Conservation (phyloP, 2,888 invertebrate species). For the Drosophila niveifrons region DNA sequence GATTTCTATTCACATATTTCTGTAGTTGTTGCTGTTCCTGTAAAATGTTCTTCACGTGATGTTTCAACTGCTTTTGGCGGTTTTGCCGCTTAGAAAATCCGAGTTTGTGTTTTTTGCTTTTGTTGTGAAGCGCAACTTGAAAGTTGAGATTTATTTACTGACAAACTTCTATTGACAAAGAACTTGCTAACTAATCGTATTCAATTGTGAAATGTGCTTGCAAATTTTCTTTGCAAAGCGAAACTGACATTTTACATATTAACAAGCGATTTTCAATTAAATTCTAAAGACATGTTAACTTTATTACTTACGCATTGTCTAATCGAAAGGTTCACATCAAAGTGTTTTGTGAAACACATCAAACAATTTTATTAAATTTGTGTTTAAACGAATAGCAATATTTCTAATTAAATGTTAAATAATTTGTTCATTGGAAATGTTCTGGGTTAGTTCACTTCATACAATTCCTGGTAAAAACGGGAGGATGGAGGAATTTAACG, state of each 20-base stretch:
- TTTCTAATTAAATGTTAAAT: slow-evolving; percentile 23
- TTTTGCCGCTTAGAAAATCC: slow-evolving; percentile 52
- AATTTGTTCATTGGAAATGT: slow-evolving; percentile 12
- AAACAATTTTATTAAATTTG: not conserved
- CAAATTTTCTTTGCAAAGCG: slow-evolving; percentile 1
- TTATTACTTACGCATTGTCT: not conserved
- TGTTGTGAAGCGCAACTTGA: slow-evolving; percentile 48
- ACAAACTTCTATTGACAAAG: slow-evolving; percentile 20
- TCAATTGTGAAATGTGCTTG: slow-evolving; percentile 5
- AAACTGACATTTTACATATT: not conserved
- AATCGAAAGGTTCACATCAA: not conserved
- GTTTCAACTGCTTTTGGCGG: slow-evolving; percentile 49
- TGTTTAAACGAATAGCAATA: not conserved
- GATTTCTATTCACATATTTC: slow-evolving; percentile 21
- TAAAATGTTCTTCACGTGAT: slow-evolving; percentile 18
- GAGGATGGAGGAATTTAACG: not conserved
- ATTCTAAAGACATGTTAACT: not conserved
- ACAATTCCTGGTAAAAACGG: not conserved
- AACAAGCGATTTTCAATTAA: slow-evolving; percentile 16
- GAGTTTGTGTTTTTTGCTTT: slow-evolving; percentile 23
- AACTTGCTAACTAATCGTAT: not conserved
- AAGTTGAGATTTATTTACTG: slow-evolving; percentile 15
- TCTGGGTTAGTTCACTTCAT: slow-evolving; percentile 12
- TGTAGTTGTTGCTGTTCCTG: slow-evolving; percentile 24
- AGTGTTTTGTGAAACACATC: not conserved